phyloP scores from a whole-genome alignment of 2,888 invertebrate genomes.

The Andrena praecox region DNA sequence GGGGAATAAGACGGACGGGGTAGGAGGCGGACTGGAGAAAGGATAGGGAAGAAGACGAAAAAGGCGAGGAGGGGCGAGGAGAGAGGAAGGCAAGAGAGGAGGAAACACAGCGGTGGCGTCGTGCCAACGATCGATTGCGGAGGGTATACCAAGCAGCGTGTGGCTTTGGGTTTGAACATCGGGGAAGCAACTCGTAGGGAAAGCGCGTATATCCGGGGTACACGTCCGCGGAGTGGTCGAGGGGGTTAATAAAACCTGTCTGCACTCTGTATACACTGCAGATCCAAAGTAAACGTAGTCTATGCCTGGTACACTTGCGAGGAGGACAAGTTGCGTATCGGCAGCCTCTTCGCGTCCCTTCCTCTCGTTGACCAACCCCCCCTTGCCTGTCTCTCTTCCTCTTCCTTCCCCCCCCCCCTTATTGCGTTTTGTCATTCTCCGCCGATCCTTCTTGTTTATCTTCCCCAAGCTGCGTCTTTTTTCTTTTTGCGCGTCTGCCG shows the following conservation, averaged over 20 bases:
- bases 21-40: conserved; percentile 19
- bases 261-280: conserved; percentile 58
- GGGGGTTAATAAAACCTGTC: conserved; percentile 73
- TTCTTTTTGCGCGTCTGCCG: conserved; percentile 5
- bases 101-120: conserved; percentile 66
- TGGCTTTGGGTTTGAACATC: conserved; percentile 57
- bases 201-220: conserved; percentile 60
- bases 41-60: conserved; percentile 35
- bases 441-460: conserved; percentile 19
- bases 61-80: conserved; percentile 16
- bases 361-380: neutral
- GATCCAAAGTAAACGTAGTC: conserved; percentile 67
- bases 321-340: conserved; percentile 64
- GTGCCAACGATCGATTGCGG: conserved; percentile 72
- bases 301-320: conserved; percentile 36
- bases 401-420: conserved; percentile 32
- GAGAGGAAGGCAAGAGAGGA: conserved; percentile 40
- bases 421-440: conserved; percentile 45
- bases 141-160: conserved; percentile 45
- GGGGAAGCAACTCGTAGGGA: conserved; percentile 56
- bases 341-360: conserved; percentile 24
- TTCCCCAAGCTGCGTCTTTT: neutral
- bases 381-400: neutral
- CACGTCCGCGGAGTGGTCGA: conserved; percentile 57
- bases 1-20: conserved; percentile 15